These are phyloP conservation scores for Nomada ruficornis DNA, from an alignment of 2,888 invertebrate genomes.

Conservation along the genomic window DNA sequence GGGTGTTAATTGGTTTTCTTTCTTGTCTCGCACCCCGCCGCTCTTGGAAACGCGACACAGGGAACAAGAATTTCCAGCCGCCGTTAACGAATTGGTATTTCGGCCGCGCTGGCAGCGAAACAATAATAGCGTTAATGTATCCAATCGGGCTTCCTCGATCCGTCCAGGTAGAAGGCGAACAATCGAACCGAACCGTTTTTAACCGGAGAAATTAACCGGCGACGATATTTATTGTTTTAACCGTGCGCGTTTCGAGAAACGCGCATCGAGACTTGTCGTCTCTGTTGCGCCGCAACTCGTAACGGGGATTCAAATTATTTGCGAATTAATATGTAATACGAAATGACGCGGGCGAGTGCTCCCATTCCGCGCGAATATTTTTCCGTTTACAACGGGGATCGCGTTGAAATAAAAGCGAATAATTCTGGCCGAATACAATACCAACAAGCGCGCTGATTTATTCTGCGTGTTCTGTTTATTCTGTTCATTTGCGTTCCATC, in stretches of 20 bases:
- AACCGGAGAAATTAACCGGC: constrained; percentile 9
- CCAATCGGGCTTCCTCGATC: constrained; percentile 2
- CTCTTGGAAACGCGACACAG: background rate
- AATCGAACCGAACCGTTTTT: background rate
- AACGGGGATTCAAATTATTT: constrained; percentile 20
- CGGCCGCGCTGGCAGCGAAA: constrained; percentile 8
- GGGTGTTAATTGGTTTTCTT: background rate
- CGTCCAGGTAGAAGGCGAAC: constrained; percentile 5
- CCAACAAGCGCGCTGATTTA: background rate
- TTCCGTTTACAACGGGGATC: background rate
- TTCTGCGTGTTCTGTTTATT: background rate
- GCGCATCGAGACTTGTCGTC: background rate
- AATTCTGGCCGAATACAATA: background rate
- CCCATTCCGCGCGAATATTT: background rate
- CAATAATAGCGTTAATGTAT: constrained; percentile 24
- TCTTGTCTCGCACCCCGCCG: background rate
- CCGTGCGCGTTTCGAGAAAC: background rate
- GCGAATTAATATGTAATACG: constrained; percentile 45
- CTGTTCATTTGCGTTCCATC: background rate
- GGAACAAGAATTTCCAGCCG: constrained; percentile 10
- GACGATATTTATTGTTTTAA: constrained; percentile 29
- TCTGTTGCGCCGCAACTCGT: background rate
- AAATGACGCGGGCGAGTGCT: background rate
- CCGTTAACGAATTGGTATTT: constrained; percentile 35
- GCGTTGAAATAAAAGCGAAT: background rate